These are phyloP conservation scores for Burhinus bistriatus DNA, from an alignment of 2,113 vertebrate genomes.

Conservation along the genomic window DNA sequence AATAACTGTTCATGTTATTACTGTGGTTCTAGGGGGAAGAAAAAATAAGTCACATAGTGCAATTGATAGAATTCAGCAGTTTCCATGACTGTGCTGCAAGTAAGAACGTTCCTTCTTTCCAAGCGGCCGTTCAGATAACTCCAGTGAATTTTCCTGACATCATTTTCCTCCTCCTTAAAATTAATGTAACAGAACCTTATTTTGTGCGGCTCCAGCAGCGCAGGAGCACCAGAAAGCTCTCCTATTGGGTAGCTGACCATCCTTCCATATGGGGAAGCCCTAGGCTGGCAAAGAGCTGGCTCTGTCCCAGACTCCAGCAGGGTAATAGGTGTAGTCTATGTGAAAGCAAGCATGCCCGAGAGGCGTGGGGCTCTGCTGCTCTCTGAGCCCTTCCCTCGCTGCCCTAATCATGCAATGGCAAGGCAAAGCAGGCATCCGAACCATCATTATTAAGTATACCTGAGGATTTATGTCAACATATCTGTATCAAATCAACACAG, in stretches of 20 bases:
- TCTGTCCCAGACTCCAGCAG: constrained; percentile 7
- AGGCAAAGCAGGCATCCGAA: background rate
- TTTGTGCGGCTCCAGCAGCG: constrained; percentile 14
- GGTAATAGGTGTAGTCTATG: background rate
- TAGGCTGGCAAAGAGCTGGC: constrained; percentile 35
- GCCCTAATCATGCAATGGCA: background rate
- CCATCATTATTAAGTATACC: background rate
- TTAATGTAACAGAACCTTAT: constrained; percentile 20
- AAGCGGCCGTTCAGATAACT: background rate
- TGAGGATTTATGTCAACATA: background rate
- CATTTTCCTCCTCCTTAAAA: constrained; percentile 2
- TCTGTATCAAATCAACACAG: background rate
- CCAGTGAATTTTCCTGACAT: constrained; percentile 1
- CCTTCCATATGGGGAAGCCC: constrained; percentile 35
- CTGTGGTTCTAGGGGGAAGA: background rate
- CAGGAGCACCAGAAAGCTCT: background rate
- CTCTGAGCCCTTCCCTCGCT: background rate
- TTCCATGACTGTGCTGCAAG: background rate
- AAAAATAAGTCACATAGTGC: background rate
- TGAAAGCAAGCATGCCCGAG: background rate
- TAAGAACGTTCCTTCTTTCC: background rate
- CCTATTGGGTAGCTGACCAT: background rate
- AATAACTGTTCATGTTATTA: background rate
- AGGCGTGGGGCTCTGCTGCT: background rate
- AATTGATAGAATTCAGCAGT: background rate